Evolutionary conservation across 2,888 invertebrate genomes (phyloP).

Genomic region (Leptodirus hochenwartii): DNA sequence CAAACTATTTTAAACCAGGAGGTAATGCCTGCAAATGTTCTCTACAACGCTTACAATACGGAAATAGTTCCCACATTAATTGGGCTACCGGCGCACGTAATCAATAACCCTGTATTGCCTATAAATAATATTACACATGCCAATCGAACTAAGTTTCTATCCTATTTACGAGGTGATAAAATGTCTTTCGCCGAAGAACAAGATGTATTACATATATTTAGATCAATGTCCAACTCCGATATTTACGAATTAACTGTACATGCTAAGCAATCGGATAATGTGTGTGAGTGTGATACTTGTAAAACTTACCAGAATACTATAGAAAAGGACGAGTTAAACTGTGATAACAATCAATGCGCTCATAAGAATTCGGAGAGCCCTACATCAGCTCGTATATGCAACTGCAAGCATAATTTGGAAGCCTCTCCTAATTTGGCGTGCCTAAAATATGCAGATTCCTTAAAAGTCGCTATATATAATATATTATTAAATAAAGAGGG

Average conservation of each 20-base stretch:
- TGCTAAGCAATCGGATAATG: conserved; percentile 14
- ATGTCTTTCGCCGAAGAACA: conserved; percentile 25
- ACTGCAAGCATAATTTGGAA: conserved; percentile 4
- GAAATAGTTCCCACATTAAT: conserved; percentile 5
- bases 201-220: conserved; percentile 25
- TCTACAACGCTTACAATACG: background rate
- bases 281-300: conserved; percentile 22
- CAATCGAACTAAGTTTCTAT: conserved; percentile 17
- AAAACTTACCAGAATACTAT: conserved; percentile 16
- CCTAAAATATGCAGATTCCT: conserved; percentile 26
- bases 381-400: background rate
- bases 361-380: too few relatives aligned
- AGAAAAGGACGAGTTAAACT: background rate
- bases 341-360: too few relatives aligned
- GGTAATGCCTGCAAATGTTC: background rate
- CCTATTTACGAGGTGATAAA: conserved; percentile 25
- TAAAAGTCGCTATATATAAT: conserved; percentile 27
- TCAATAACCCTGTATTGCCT: background rate
- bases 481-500: conserved; percentile 28
- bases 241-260: conserved; percentile 20
- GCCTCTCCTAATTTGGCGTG: background rate
- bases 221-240: conserved; percentile 25
- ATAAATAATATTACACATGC: conserved; percentile 9
- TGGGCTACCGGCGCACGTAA: conserved; percentile 5
- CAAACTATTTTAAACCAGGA: conserved; percentile 21